phyloP scores from a whole-genome alignment of 2,797 vertebrate species.

The Catharus ustulatus region DNA sequence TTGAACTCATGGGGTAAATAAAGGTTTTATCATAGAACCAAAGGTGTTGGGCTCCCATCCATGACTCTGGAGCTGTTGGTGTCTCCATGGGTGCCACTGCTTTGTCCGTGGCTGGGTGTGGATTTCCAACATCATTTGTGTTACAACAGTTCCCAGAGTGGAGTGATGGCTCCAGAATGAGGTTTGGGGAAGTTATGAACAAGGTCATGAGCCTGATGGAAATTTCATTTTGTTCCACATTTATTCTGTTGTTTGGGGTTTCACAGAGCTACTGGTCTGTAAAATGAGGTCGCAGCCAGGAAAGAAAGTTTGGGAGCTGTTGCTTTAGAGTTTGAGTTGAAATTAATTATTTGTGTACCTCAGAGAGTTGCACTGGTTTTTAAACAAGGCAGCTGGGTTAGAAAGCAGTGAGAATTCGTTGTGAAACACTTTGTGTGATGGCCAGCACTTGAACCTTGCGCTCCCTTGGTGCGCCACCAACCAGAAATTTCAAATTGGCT shows the following conservation, averaged over 20 bases:
- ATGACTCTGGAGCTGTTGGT: accelerated
- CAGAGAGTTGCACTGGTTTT: slow-evolving; percentile 20
- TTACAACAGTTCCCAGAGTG: background rate
- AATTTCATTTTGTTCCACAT: slow-evolving; percentile 34
- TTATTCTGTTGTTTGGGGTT: slow-evolving; percentile 43
- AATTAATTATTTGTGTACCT: slow-evolving; percentile 53
- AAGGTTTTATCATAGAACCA: background rate
- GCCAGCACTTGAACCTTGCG: background rate
- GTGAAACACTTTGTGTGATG: background rate
- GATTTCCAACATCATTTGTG: background rate
- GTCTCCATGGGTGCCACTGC: accelerated
- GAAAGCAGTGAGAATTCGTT: background rate
- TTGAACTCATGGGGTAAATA: accelerated
- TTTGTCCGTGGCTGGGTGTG: background rate
- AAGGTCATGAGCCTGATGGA: background rate
- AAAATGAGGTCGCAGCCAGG: slow-evolving; percentile 34
- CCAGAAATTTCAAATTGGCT: slow-evolving; percentile 21
- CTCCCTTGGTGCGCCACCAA: background rate
- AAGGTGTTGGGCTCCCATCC: background rate
- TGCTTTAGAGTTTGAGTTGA: slow-evolving; percentile 9
- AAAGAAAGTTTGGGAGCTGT: slow-evolving; percentile 46
- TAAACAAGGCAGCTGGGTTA: slow-evolving; percentile 39
- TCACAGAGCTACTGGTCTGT: background rate
- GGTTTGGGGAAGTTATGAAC: background rate
- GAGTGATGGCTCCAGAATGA: slow-evolving; percentile 21